Evolutionary conservation across 2,888 invertebrate genomes (phyloP).

Genomic region (Hedya salicella): DNA sequence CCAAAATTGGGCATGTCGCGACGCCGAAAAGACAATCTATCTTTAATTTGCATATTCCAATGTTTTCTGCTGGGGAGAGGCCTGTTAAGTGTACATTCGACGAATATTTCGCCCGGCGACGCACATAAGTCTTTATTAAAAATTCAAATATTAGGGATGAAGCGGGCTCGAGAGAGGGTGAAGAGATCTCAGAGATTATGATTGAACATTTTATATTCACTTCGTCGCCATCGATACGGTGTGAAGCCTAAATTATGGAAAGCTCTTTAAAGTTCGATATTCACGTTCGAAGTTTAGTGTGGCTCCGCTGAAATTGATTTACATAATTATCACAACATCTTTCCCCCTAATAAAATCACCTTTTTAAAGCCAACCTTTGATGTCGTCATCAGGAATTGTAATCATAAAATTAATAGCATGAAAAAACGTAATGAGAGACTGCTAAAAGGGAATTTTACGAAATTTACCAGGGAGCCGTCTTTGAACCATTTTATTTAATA

Average conservation of each 20-base stretch:
- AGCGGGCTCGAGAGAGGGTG: conserved; percentile 50
- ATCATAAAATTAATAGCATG: conserved; percentile 22
- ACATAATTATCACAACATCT: conserved; percentile 21
- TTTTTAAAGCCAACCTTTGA: conserved; percentile 27
- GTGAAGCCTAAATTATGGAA: conserved; percentile 52
- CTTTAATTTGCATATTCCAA: conserved; percentile 45
- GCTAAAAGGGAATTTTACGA: conserved; percentile 63
- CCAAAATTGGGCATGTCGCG: conserved; percentile 11
- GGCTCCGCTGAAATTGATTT: conserved; percentile 30
- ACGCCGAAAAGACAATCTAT: conserved; percentile 35
- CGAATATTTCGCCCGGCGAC: conserved; percentile 41
- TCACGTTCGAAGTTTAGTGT: conserved; percentile 26
- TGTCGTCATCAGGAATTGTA: conserved; percentile 14
- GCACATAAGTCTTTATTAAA: conserved; percentile 51
- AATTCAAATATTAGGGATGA: conserved; percentile 54
- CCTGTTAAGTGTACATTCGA: conserved; percentile 43
- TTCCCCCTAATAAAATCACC: conserved; percentile 1
- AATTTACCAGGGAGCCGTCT: conserved; percentile 66
- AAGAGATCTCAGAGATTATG: conserved; percentile 64
- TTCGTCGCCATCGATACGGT: conserved; percentile 55
- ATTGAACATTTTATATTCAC: conserved; percentile 73
- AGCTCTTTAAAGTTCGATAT: conserved; percentile 49
- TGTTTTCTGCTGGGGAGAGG: conserved; percentile 40
- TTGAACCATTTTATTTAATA: conserved; percentile 79
- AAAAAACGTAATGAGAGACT: conserved; percentile 59